Percentiles rank a stretch among this genome's conserved stretches.
phyloP scores from a whole-genome alignment of 2,113 vertebrate species.

The Acrocephalus arundinaceus region DNA sequence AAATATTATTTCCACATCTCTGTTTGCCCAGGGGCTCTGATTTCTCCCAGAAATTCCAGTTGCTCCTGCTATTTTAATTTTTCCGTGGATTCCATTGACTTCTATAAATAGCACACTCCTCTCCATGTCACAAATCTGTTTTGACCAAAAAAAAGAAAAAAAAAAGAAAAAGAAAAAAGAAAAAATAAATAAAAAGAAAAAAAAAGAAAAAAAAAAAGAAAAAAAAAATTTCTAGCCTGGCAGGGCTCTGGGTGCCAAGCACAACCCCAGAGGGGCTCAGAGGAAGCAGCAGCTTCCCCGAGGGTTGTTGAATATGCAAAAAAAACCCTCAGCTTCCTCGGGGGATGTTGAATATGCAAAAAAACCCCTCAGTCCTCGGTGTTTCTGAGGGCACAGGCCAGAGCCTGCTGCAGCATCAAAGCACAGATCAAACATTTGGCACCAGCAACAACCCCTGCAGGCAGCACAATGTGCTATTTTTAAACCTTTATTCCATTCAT shows the following conservation, averaged over 20 bases:
- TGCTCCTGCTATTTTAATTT: neutral
- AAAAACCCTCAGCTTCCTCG: neutral
- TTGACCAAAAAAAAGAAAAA: neutral
- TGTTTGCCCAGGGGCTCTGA: neutral
- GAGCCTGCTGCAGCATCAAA: neutral
- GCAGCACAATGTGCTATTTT: neutral
- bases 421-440: constrained; percentile 11
- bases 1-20: neutral
- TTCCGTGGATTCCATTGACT: neutral
- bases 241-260: neutral
- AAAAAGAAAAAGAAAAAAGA: neutral
- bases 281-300: neutral
- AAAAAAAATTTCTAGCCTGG: neutral
- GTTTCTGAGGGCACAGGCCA: constrained; percentile 2
- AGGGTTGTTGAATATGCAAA: neutral
- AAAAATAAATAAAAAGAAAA: neutral
- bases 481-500: neutral
- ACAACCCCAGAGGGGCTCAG: neutral
- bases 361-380: neutral
- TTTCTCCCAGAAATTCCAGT: neutral
- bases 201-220: too few relatives aligned
- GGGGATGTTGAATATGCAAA: neutral
- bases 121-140: neutral
- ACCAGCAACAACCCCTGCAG: neutral
- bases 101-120: neutral